Percentiles rank a stretch among this genome's conserved stretches.
phyloP scores from a whole-genome alignment of 2,888 invertebrate genomes.

The Microctonus aethiopoides region DNA sequence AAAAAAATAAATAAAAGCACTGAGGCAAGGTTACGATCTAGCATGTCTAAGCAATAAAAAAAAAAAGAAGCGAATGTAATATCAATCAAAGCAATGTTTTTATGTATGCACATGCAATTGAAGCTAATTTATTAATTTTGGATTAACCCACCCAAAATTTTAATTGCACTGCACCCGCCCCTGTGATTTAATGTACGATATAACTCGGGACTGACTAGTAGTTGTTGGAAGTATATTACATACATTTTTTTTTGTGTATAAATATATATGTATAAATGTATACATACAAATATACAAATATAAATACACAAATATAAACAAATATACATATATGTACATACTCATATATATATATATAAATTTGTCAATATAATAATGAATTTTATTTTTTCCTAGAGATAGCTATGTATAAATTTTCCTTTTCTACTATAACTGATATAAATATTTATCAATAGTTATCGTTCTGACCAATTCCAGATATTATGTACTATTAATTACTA shows the following conservation, averaged over 20 bases:
- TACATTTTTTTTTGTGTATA: too few species aligned
- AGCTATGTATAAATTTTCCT: background rate
- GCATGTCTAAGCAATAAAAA: slow-evolving; percentile 23
- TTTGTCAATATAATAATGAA: background rate
- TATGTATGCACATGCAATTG: slow-evolving; percentile 62
- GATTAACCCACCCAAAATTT: slow-evolving; percentile 20
- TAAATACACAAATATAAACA: too few species aligned
- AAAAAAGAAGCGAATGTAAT: slow-evolving; percentile 48
- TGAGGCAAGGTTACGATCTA: slow-evolving; percentile 24
- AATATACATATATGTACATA: too few species aligned
- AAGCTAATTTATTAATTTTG: slow-evolving; percentile 45
- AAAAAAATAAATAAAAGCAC: slow-evolving; percentile 18
- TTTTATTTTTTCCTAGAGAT: background rate
- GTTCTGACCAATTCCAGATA: too few species aligned
- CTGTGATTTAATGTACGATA: slow-evolving; percentile 24
- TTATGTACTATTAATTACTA: background rate
- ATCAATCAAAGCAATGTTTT: slow-evolving; percentile 50
- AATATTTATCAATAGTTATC: too few species aligned
- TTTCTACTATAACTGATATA: too few species aligned
- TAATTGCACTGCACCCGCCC: slow-evolving; percentile 27
- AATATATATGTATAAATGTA: too few species aligned
- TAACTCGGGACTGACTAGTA: slow-evolving; percentile 65
- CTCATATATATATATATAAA: too few species aligned
- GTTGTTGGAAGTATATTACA: slow-evolving; percentile 59
- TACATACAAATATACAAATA: too few species aligned